Evolutionary conservation across 2,113 vertebrate genomes (phyloP).

Genomic region (Epinephelus cyanopodus): DNA sequence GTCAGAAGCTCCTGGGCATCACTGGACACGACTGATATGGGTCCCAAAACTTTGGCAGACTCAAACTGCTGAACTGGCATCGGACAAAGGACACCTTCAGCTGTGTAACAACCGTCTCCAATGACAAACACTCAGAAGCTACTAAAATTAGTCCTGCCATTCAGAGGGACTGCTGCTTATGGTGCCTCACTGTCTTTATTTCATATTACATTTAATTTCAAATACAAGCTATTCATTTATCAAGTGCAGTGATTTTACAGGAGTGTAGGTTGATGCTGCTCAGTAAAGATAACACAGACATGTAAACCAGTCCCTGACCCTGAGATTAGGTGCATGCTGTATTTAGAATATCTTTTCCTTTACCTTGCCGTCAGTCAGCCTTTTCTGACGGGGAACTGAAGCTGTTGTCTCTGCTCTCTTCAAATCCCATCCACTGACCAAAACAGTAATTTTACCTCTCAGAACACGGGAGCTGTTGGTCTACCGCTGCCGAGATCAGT

Average conservation of each 20-base stretch:
- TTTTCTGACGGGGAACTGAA: too few relatives aligned
- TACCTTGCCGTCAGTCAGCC: too few relatives aligned
- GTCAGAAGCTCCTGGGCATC: conserved; percentile 2
- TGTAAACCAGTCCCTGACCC: too few relatives aligned
- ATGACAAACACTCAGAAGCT: not conserved
- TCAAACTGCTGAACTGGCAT: not conserved
- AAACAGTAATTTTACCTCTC: too few relatives aligned
- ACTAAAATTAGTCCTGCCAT: conserved; percentile 3
- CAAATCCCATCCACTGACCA: too few relatives aligned
- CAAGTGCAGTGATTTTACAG: not conserved
- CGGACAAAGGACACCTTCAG: conserved; percentile 30
- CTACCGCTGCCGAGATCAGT: too few relatives aligned
- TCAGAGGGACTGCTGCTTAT: not conserved
- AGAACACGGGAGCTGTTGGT: too few relatives aligned
- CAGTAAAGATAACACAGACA: not conserved
- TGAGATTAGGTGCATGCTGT: too few relatives aligned
- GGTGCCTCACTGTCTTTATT: not conserved
- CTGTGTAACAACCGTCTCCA: not conserved
- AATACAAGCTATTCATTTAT: not conserved
- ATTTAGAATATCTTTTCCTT: too few relatives aligned
- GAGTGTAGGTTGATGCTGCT: not conserved
- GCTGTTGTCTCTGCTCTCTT: too few relatives aligned
- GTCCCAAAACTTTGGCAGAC: not conserved
- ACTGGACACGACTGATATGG: conserved; percentile 4
- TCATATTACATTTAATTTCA: too few relatives aligned